These are phyloP conservation scores for Napeogenes inachia DNA, from an alignment of 2,888 invertebrate genomes.

Conservation along the genomic window DNA sequence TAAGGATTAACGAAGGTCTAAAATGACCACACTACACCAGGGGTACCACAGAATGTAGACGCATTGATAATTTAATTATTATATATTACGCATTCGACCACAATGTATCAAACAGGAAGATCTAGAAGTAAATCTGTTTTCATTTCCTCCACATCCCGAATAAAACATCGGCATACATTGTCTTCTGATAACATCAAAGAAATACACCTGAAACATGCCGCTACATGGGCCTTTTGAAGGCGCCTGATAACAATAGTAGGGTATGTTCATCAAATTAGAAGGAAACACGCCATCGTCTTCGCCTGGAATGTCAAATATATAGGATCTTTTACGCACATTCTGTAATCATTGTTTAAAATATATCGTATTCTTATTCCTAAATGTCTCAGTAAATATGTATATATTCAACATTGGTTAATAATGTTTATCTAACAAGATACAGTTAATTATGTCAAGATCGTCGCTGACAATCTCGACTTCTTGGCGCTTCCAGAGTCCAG, in stretches of 20 bases:
- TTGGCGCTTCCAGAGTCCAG: not conserved
- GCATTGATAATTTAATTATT: slow-evolving; percentile 22
- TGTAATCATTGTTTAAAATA: too few species aligned
- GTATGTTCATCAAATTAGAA: slow-evolving; percentile 53
- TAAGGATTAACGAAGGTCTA: too few species aligned
- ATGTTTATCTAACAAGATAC: slow-evolving; percentile 1
- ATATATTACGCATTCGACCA: slow-evolving; percentile 41
- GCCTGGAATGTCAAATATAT: slow-evolving; percentile 48
- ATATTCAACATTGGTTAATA: not conserved
- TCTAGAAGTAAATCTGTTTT: slow-evolving; percentile 53
- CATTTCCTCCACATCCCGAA: slow-evolving; percentile 69
- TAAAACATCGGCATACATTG: slow-evolving; percentile 64
- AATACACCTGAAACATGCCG: slow-evolving; percentile 50
- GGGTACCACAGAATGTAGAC: not conserved
- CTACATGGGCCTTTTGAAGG: slow-evolving; percentile 60
- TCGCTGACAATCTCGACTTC: not conserved
- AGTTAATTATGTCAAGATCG: not conserved
- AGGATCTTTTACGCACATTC: too few species aligned
- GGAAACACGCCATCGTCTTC: slow-evolving; percentile 59
- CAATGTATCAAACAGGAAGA: slow-evolving; percentile 50
- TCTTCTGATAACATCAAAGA: slow-evolving; percentile 59
- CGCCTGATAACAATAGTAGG: slow-evolving; percentile 66
- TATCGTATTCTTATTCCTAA: too few species aligned
- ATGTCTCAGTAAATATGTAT: too few species aligned
- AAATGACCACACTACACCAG: too few species aligned